Percentiles rank a stretch among this genome's conserved stretches.
These are phyloP conservation scores for Taeniopygia guttata DNA, from an alignment of 2,797 vertebrate species.

Conservation along the genomic window DNA sequence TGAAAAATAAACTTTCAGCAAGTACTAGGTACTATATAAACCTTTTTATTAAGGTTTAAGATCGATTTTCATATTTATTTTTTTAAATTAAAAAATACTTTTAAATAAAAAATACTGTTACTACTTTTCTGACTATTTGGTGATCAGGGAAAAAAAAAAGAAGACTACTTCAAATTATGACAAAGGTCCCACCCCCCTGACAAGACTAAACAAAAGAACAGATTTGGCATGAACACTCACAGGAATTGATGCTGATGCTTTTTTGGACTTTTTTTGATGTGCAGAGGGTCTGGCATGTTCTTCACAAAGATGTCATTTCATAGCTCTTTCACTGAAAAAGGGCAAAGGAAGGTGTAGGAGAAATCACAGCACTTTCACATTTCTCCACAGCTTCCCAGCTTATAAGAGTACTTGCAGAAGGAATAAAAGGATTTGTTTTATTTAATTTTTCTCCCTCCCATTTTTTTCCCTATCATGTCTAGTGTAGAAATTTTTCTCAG, in stretches of 20 bases:
- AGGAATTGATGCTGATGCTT: conserved; percentile 39
- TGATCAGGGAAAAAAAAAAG: background rate
- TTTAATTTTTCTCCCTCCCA: background rate
- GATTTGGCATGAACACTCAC: background rate
- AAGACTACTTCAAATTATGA: conserved; percentile 1
- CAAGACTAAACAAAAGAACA: background rate
- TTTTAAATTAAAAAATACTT: background rate
- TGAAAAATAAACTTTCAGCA: conserved; percentile 39
- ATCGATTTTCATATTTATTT: background rate
- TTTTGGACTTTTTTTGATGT: background rate
- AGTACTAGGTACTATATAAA: background rate
- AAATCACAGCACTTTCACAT: background rate
- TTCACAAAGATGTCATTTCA: background rate
- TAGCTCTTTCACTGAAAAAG: background rate
- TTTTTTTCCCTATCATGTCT: background rate
- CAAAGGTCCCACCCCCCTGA: conserved; percentile 3
- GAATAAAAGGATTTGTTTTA: background rate
- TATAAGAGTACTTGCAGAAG: background rate
- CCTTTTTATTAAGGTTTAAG: background rate
- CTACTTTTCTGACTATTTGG: background rate
- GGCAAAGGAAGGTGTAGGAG: background rate
- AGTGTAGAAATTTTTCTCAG: background rate
- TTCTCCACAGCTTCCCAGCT: background rate
- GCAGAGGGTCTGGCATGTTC: background rate
- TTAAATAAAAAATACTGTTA: background rate